Conservation (phyloP, 2,797 vertebrate species). For the Pagetopsis macropterus region DNA sequence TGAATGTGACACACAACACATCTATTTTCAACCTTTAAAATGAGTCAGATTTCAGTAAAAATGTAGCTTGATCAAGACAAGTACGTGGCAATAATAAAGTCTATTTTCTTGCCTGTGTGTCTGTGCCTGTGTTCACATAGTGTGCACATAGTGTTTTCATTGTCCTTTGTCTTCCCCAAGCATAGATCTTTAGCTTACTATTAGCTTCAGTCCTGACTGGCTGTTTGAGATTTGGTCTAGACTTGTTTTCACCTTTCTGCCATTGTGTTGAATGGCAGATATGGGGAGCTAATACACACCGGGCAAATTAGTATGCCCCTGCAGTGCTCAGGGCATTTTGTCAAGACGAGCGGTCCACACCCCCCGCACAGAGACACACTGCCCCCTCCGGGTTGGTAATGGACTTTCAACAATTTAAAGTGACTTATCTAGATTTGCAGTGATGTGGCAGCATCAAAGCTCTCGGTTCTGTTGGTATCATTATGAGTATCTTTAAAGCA, state of each 20-base stretch:
- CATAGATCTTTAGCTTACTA: conserved; percentile 16
- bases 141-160: not conserved
- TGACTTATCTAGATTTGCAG: conserved; percentile 27
- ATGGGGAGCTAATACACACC: conserved; percentile 65
- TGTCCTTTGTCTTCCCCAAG: not conserved
- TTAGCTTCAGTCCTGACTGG: conserved; percentile 40
- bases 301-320: conserved; percentile 78
- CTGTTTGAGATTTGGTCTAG: conserved; percentile 52
- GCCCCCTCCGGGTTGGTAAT: conserved; percentile 83
- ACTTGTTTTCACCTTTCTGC: conserved; percentile 71
- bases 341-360: conserved; percentile 72
- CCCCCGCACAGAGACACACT: conserved; percentile 80
- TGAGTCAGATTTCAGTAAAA: not conserved
- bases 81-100: not conserved
- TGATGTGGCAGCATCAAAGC: conserved; percentile 25
- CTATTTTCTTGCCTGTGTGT: not conserved
- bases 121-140: too few species aligned
- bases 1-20: not conserved
- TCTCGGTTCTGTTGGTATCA: not conserved
- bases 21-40: not conserved
- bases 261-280: conserved; percentile 77
- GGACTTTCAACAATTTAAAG: conserved; percentile 37
- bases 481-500: conserved; percentile 2
- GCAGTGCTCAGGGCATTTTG: conserved; percentile 75
- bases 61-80: not conserved